Evolutionary conservation across 2,113 vertebrate species (phyloP).

Genomic region (Cyphomyrus plagiostoma): DNA sequence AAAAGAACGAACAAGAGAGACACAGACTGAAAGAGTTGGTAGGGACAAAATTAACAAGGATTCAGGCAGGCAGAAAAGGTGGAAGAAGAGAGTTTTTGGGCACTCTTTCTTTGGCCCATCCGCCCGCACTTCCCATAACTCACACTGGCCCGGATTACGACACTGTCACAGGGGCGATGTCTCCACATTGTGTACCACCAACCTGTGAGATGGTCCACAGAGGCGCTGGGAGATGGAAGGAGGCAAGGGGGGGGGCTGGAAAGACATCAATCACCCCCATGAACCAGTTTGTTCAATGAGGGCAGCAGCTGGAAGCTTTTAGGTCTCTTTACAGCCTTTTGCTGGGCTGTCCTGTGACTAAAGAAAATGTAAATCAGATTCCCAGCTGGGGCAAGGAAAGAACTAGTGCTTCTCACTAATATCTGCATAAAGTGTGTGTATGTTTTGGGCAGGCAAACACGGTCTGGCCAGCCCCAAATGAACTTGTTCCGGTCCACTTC

Average conservation of each 20-base stretch:
- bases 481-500: background rate
- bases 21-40: background rate
- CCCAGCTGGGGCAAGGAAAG: background rate
- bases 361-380: conserved; percentile 6
- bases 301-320: background rate
- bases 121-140: conserved; percentile 3
- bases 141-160: background rate
- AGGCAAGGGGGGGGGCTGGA: background rate
- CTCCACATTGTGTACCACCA: background rate
- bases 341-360: background rate
- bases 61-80: background rate
- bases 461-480: background rate
- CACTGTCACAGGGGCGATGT: background rate
- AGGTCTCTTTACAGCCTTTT: background rate
- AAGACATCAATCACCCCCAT: conserved; percentile 1
- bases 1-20: background rate
- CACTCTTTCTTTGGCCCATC: background rate
- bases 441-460: background rate
- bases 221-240: background rate
- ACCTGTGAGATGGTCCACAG: background rate
- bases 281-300: conserved; percentile 6
- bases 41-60: background rate
- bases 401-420: background rate
- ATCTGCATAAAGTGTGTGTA: background rate
- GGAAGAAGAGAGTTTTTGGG: conserved; percentile 11